Evolutionary conservation across 2,113 vertebrate species (phyloP), one percentile per base, ranked within the genome.

Genomic region (Oryzias melastigma): DNA sequence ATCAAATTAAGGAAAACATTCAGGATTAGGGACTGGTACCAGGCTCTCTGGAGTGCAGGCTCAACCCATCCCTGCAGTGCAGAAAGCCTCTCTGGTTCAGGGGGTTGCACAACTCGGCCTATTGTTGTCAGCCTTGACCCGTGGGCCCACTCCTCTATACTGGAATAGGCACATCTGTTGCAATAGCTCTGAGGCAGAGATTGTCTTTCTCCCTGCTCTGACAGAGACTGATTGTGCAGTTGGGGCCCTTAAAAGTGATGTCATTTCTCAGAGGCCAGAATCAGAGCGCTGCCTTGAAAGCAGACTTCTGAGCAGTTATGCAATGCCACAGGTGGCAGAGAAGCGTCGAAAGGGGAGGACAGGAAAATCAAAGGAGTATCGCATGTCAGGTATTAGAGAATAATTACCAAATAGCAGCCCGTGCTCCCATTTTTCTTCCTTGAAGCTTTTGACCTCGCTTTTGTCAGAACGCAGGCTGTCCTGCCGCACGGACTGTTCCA

Each of bases 41-140:
- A 3, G 61, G 70, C 58, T 50, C 18, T 52, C 49, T 55, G 14
- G 10, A 60, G 51, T n/a, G 3, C 58, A 65, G 64, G 47, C 42
- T 67, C 54, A 44, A 48, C 27, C 65, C 75, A 50, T 45, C 66
- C 46, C 20, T 51, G 18, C 47, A 53, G 52, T 52, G 17, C 58
- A 62, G 56, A 74, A 51, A 71, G 61, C 25, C 53, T 65, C 65
- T 78, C 70, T 62, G 71, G 63, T 68, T 78, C 77, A 71, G 63
- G 57, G 67, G 75, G 83, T 82, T 82, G 82, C 85, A 86, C 87
- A 88, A 88, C 81, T 82, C 77, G 55, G 72, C 52, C 81, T 80
- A 88, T 89, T 87, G 84, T 88, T 82, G 76, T 75, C 73, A 64
- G 84, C 85, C 80, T 77, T 88, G 88, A 89, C 85, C 84, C 62